phyloP scores from a whole-genome alignment of 2,888 invertebrate genomes.

The Orchesella flavescens region DNA sequence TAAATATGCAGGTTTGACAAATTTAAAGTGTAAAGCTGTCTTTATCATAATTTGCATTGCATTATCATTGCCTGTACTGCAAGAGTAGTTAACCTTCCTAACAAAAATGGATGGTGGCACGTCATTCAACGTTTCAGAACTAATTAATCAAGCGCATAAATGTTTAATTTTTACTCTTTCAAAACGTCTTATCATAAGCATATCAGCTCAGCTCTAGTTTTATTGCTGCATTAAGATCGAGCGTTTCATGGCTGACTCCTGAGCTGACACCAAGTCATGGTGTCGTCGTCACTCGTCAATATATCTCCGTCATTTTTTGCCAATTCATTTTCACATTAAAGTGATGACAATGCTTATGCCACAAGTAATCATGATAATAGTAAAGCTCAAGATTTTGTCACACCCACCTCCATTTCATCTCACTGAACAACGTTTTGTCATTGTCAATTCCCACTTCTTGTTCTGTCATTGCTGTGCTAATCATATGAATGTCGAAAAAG shows the following conservation, averaged over 20 bases:
- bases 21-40: too few species aligned
- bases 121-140: not conserved
- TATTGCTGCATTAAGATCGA: too few species aligned
- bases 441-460: not conserved
- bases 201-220: too few species aligned
- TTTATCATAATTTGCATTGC: too few species aligned
- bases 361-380: conserved; percentile 10
- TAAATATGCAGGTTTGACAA: too few species aligned
- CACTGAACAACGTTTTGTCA: conserved; percentile 6
- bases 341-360: conserved; percentile 13
- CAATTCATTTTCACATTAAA: conserved; percentile 18
- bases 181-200: too few species aligned
- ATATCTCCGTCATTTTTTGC: conserved; percentile 17
- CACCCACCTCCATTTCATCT: conserved; percentile 35
- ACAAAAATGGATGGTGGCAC: too few species aligned
- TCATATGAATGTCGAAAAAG: too few species aligned
- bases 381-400: conserved; percentile 28
- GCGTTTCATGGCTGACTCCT: too few species aligned
- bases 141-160: conserved; percentile 21
- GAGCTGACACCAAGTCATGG: conserved; percentile 23
- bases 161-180: too few species aligned
- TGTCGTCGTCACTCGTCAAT: conserved; percentile 42
- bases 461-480: conserved; percentile 7
- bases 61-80: too few species aligned
- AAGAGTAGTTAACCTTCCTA: too few species aligned